Base-by-base conservation (phyloP, 1,140 invertebrate species). In the Drosophila bocki region DNA sequence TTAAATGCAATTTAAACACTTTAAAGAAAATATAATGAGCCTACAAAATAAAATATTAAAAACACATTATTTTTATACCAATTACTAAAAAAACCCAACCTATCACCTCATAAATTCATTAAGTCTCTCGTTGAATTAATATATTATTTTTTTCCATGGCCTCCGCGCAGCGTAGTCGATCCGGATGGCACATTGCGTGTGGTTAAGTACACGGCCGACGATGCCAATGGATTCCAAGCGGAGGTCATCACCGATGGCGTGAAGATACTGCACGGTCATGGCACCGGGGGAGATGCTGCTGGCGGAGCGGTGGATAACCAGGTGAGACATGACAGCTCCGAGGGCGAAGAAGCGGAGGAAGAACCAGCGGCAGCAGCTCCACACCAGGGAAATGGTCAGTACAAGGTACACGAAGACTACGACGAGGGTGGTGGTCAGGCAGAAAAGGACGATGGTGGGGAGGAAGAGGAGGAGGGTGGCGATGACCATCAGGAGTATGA, bases 171-270 rank as follows among this genome's bases (percentile, higher is more conserved):
- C 79, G 78, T 94, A 54, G 92, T 94, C 65, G 94, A 94, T 80
- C 93, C 94, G 64, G 94, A 94, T 85, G 94, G 94, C 69, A 92
- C 93, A 50, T 82, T 93, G 74, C 92, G 94, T 75, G 93, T 92
- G 54, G 93, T 94, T 56, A 93, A 93, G 67, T 94, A 94, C 69
- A 93, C 92, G 19, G 94, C 94, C 2, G 93, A 95, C 84, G 93
- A 94, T 56, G 84, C 91, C 37, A 93, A 93, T 80, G 94, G 94
- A 47, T 95, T 95, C 83, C 92, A 94, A 74, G 94, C 94, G 19
- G 92, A 93, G 70, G 92, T 93, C 11, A 90, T 91, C 57, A 92
- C 82, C 19, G 84, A 92, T 58, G 93, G 93, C 47, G 77, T 92
- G 45, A 78, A 71, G 11, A 80, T 75, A 7, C 39, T 91, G 33